Percentiles rank a stretch among this genome's conserved stretches.
Conservation (phyloP, 2,113 vertebrate species). For the Cromileptes altivelis region DNA sequence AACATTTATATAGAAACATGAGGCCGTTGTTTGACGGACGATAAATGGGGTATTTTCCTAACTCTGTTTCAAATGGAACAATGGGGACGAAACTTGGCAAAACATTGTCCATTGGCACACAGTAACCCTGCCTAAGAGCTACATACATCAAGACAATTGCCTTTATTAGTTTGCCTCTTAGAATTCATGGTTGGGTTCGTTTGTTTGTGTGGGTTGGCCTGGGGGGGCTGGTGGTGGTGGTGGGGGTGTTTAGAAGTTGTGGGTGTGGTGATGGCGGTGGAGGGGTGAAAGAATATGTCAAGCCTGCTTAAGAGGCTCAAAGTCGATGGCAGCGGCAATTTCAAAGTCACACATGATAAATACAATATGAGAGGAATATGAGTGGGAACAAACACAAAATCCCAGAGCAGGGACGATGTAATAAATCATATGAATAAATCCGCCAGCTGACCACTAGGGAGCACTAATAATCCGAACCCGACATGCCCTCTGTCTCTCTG, state of each 20-base stretch:
- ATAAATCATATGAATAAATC: slow-evolving; percentile 74
- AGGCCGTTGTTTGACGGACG: slow-evolving; percentile 68
- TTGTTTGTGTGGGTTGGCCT: slow-evolving; percentile 46
- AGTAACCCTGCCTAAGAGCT: slow-evolving; percentile 53
- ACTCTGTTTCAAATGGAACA: slow-evolving; percentile 73
- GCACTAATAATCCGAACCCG: slow-evolving; percentile 73
- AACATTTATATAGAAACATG: slow-evolving; percentile 84
- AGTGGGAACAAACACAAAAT: slow-evolving; percentile 62
- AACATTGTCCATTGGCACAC: slow-evolving; percentile 57
- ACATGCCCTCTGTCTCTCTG: slow-evolving; percentile 38
- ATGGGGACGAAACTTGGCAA: slow-evolving; percentile 51
- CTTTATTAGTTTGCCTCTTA: slow-evolving; percentile 66
- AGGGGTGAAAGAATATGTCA: slow-evolving; percentile 46
- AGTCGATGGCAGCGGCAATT: slow-evolving; percentile 63
- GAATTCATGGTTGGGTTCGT: slow-evolving; percentile 61
- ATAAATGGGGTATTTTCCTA: slow-evolving; percentile 79
- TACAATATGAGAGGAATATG: slow-evolving; percentile 49
- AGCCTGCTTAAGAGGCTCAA: slow-evolving; percentile 71
- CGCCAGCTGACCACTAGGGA: slow-evolving; percentile 70
- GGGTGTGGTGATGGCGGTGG: neutral
- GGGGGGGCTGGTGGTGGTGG: neutral
- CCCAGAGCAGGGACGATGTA: slow-evolving; percentile 60
- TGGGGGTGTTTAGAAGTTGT: slow-evolving; percentile 24
- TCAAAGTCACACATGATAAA: slow-evolving; percentile 68
- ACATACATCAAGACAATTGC: slow-evolving; percentile 74